phyloP scores from a whole-genome alignment of 2,797 vertebrate species.

The Eulemur coronatus region DNA sequence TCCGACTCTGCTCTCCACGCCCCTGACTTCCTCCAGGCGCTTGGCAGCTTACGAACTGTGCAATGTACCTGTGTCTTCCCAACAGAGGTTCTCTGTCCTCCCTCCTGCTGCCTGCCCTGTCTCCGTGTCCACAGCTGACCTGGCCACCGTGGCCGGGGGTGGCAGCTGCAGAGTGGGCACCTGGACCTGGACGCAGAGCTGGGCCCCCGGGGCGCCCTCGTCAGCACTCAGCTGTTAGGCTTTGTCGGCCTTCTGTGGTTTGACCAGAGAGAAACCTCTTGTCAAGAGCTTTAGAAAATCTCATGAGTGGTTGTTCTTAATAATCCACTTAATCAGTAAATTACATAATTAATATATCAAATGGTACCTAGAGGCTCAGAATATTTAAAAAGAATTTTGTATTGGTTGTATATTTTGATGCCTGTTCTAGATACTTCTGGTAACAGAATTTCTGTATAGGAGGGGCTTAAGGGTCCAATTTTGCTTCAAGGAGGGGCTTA shows the following conservation, averaged over 20 bases:
- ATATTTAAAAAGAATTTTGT: slow-evolving; percentile 32
- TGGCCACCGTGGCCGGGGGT: not conserved
- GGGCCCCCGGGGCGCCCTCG: not conserved
- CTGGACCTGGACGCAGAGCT: too few species aligned
- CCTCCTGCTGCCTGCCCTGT: not conserved
- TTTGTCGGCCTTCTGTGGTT: not conserved
- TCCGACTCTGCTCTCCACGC: not conserved
- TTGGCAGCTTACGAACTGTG: not conserved
- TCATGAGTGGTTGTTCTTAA: slow-evolving; percentile 50
- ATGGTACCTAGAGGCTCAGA: slow-evolving; percentile 39
- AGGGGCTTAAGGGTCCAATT: not conserved
- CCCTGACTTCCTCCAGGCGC: not conserved
- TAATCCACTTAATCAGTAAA: slow-evolving; percentile 69
- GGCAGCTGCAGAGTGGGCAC: not conserved
- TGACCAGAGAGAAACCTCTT: not conserved
- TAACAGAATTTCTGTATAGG: not conserved
- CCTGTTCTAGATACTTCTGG: not conserved
- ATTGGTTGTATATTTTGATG: slow-evolving; percentile 8
- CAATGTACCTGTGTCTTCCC: not conserved
- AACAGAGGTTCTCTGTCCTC: not conserved
- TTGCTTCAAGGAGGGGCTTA: not conserved
- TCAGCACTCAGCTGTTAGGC: not conserved
- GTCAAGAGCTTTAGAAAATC: slow-evolving; percentile 54
- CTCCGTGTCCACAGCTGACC: not conserved
- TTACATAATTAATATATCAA: slow-evolving; percentile 68